These are phyloP conservation scores for Psilopsiagon aymara DNA, from an alignment of 2,113 vertebrate genomes.

Conservation along the genomic window DNA sequence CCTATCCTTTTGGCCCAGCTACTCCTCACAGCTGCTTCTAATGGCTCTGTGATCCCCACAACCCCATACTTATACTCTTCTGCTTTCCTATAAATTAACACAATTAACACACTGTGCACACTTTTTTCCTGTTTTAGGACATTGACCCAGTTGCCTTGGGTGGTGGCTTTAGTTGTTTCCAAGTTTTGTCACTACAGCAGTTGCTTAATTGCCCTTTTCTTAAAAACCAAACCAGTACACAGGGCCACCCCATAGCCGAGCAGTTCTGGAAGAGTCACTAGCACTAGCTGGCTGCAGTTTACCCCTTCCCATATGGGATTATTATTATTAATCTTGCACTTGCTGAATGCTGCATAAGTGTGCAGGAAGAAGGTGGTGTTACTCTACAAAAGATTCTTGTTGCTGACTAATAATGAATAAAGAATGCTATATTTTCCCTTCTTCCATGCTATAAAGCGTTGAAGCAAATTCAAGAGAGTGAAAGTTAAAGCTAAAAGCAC, in stretches of 20 bases:
- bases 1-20: background rate
- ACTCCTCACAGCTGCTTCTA: background rate
- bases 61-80: background rate
- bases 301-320: background rate
- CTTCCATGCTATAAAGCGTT: rapidly evolving
- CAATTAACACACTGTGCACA: background rate
- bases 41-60: background rate
- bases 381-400: background rate
- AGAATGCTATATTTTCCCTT: too few relatives aligned
- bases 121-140: background rate
- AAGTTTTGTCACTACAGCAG: background rate
- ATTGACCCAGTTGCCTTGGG: background rate
- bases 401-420: background rate
- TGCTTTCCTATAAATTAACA: background rate
- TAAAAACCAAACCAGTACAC: background rate
- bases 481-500: background rate
- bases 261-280: background rate
- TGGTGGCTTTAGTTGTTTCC: background rate
- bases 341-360: background rate
- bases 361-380: background rate
- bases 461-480: background rate
- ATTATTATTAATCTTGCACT: background rate
- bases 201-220: background rate
- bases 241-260: background rate
- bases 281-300: background rate